Conservation (phyloP, 2,113 vertebrate genomes). For the Chaetorhynchus papuensis region DNA sequence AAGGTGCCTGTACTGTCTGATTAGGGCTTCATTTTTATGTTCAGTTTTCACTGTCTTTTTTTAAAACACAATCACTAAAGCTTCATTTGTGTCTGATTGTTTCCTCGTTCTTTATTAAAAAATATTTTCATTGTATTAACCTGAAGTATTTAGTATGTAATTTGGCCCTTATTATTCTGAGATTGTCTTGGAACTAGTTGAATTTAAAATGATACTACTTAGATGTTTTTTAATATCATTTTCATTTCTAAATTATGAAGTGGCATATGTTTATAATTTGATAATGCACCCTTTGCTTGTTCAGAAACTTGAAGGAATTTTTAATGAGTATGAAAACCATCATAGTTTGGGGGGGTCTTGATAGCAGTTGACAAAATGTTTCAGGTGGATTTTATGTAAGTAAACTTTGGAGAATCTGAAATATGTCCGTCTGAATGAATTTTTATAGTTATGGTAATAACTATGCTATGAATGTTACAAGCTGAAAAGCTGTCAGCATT, state of each 20-base stretch:
- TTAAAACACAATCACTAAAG: not conserved
- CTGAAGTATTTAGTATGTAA: not conserved
- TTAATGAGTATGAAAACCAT: not conserved
- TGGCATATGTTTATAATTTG: not conserved
- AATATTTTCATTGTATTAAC: not conserved
- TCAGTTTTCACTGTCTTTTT: not conserved
- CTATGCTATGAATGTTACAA: not conserved
- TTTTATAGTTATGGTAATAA: not conserved
- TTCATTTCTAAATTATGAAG: not conserved
- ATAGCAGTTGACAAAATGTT: not conserved
- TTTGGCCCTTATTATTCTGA: not conserved
- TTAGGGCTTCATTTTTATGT: not conserved
- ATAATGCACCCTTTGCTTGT: not conserved
- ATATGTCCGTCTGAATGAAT: not conserved
- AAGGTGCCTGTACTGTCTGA: not conserved
- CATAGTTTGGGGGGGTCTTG: not conserved
- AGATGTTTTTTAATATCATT: not conserved
- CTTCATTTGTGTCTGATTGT: not conserved
- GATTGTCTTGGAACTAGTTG: not conserved
- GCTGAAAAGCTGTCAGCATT: constrained; percentile 11
- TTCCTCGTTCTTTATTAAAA: not conserved
- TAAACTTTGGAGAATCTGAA: not conserved
- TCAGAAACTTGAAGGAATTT: not conserved
- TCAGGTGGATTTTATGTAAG: not conserved
- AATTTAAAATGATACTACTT: not conserved